Evolutionary conservation across 2,888 invertebrate genomes (phyloP), one percentile per base, ranked within the genome.

Genomic region (Ophioninae sp.): DNA sequence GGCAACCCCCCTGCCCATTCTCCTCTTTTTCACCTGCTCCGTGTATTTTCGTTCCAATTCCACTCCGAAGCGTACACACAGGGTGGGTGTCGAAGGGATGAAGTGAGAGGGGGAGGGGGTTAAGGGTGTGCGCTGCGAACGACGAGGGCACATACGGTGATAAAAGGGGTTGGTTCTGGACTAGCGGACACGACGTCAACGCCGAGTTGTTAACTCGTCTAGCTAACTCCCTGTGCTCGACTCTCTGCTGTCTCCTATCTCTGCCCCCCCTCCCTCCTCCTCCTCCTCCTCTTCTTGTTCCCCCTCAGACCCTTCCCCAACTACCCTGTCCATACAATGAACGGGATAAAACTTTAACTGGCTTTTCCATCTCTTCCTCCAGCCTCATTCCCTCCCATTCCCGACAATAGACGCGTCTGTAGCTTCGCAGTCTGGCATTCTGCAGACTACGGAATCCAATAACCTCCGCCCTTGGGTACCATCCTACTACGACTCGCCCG

Each of bases 371-470:
- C 84, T 79, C 80, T 61, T 23, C 41, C 41, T 21, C 20, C 44
- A 21, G 13, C 50, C 74, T 30, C 61, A 23, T 13, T 6, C 23
- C 44, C 7, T 8, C 20, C 44, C 64, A 17, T 65, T 39, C 65
- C 50, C 77, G 81, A 85, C 85, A 85, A 86, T 86, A 85, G 83
- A 85, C 81, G 85, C 78, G 86, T 86, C 83, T 81, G 79, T 80
- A 83, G 62, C 74, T 30, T 50, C 50, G 30, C 81, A 69, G 61
- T 64, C 81, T 75, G 74, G 83, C 83, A 87, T 87, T 87, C 85
- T 82, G 82, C 82, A 86, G 83, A 84, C 84, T 86, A 79, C 83
- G 84, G 83, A 86, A 86, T 86, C 84, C 86, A 84, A 85, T 86
- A 86, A 86, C 79, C 76, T 81, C 68, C 61, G 57, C 30, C 73